Evolutionary conservation across 2,113 vertebrate species (phyloP), one percentile per base, ranked within the genome.

Genomic region (Oophaga pumilio): DNA sequence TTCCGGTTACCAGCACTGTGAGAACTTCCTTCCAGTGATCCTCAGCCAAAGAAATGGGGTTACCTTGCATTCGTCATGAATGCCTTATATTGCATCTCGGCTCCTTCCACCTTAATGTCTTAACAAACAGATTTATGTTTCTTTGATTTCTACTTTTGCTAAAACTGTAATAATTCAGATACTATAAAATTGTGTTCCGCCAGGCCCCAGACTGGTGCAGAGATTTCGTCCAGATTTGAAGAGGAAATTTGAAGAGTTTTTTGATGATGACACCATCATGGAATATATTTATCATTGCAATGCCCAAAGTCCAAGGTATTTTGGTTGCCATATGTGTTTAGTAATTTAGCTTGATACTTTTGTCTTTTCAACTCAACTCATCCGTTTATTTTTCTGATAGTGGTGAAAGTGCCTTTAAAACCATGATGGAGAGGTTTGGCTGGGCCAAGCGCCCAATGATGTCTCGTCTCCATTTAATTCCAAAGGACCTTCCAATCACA

Each of bases 241-340:
- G 91, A 93, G 94, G 60, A 97, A 97, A 89, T 98, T 97, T 88
- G 95, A 96, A 79, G 95, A 96, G 86, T 92, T 97, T 89, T 97
- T 98, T 91, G 96, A 97, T 12, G 97, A 98, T 1, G 94, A 98
- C 89, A 97, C 97, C 0, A 97, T 98, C 92, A 95, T 96, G 0
- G 94, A 97, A 87, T 98, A 98, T 89, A 96, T 98, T 90, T 98
- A 98, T 91, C 97, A 98, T 93, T 97, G 97, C 87, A 98, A 98
- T 0, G 97, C 97, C 1, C 96, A 97, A 91, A 95, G 93, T 2
- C 97, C 97, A 8, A 98, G 97, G 97, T 97, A 89, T 79, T 90
- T 1, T 2, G 22, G 50, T 18, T 14, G 1, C 1, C 43, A 18
- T 24, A 49, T 4, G 43, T 71, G 22, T 14, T 18, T 0, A 13